Base-by-base conservation (phyloP, 2,888 invertebrate genomes). In the Crocallis elinguaria region DNA sequence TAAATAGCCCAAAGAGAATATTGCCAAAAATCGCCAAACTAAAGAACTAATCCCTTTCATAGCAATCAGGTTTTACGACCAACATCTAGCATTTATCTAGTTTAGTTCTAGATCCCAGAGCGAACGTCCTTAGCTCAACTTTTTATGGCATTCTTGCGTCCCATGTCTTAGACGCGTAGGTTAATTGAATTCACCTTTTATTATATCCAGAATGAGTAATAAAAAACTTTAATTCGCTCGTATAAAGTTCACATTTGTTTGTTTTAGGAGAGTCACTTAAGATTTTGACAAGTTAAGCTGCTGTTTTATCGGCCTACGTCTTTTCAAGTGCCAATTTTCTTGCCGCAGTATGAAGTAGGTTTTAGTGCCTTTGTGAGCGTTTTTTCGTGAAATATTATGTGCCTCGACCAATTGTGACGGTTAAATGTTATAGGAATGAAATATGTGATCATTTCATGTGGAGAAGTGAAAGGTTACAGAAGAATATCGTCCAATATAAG, bases 181-280 rank as follows among this genome's bases (percentile, higher is more conserved):
- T 69, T 75, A 76, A 76, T 76, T 76, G 73, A 75, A 71, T 77
- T 69, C 67, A 69, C 73, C 69, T 73, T 74, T 76, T 73, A 73
- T 65, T 49, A 62, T 64, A 60, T 58, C 60, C 49, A 41, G 56
- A 60, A 57, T 53, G 56, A 59, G 54, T 54, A 33, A 67, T 67
- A 65, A 64, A 66, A 64, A 63, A 64, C 64, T 62, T 64, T 58
- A 60, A 51, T 37, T 42, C 50, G 27, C 41, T 58, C 60, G 48
- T 56, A 62, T 62, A 64, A 56, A 60, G 64, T 58, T 56, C 52
- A 64, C 44, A 58, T 62, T 60, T 53, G 62, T 56, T 64, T 64
- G 56, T 64, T 56, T 59, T 60, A 54, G 39, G 48, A 54, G 56
- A 58, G 60, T 57, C 38, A 58, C 64, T 64, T 64, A 53, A 49